Base-by-base conservation (phyloP, 2,888 invertebrate species). In the Neoaliturus tenellus region DNA sequence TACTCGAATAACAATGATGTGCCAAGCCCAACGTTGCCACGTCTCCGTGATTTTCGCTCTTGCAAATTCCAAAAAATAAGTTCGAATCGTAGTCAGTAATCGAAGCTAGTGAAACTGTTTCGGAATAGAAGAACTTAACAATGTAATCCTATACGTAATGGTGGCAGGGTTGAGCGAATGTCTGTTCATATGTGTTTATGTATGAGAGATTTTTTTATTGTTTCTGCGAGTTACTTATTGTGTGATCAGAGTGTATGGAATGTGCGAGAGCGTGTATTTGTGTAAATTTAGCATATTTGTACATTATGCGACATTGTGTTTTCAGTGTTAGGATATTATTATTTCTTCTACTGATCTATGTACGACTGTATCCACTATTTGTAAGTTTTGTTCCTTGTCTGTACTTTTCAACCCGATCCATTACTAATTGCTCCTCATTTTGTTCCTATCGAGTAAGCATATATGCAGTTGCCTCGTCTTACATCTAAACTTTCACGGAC, bases 141-240 rank as follows among this genome's bases (percentile, higher is more conserved):
- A 55, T 73, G 82, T 82, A 82, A 81, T 78, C 81, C 95, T 94
- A 95, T 95, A 95, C 95, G 95, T 95, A 95, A 95, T 95, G 94
- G 94, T 95, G 95, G 95, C 95, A 95, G 95, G 95, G 95, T 95
- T 93, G 75, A 69, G 71, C 55, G 81, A 48, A 20, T 51, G 81
- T n/a, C 20, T 44, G 62, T 35, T 5, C 23, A 3, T 28, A 33
- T n/a, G 51, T 55, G 31, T 23, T 20, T 33, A 20, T 35, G 80
- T 33, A 62, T 62, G 80, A 28, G 31, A 80, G 80, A 62, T 20
- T 28, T 28, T 62, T 62, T 23, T 62, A 62, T 62, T 23, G 62
- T 62, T 62, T 62, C 62, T 31, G 51, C 28, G 80, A 55, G 51
- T 55, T 48, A 80, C 55, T 35, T 35, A 80, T 28, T 23, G 80